phyloP scores from a whole-genome alignment of 92 coral and sea anemone species.

The Blastomussa wellsi region DNA sequence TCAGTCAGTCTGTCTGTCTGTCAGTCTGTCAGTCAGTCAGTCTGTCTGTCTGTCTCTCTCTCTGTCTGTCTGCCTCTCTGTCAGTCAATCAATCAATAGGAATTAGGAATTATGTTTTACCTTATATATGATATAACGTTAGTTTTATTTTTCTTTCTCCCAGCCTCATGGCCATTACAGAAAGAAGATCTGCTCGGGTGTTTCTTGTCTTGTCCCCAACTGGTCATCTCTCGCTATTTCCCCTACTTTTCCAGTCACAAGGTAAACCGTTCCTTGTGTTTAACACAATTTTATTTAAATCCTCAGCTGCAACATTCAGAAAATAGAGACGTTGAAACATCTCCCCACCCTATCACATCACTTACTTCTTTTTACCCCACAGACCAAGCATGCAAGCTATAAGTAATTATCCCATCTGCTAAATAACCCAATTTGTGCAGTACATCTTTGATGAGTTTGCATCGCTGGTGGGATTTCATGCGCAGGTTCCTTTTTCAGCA shows the following conservation, averaged over 20 bases:
- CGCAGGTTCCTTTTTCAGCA: too few species aligned
- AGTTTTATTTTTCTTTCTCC: conserved; percentile 32
- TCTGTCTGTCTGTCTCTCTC: too few species aligned
- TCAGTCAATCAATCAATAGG: too few species aligned
- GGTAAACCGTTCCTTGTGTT: conserved; percentile 49
- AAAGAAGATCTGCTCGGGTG: conserved; percentile 78
- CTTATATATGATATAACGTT: neutral
- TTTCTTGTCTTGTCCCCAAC: conserved; percentile 85
- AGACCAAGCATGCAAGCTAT: neutral
- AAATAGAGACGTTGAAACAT: neutral
- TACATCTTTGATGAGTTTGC: neutral
- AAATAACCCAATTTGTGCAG: neutral
- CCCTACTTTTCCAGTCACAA: conserved; percentile 85
- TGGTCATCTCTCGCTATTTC: conserved; percentile 93
- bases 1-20: too few species aligned
- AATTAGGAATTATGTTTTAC: neutral
- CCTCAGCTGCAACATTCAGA: neutral
- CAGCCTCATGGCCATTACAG: conserved; percentile 82
- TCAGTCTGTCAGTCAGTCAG: too few species aligned
- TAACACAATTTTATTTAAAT: too few species aligned
- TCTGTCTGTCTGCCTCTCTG: too few species aligned
- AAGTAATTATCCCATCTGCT: neutral
- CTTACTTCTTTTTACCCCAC: neutral
- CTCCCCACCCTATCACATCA: neutral
- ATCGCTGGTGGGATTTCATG: too few species aligned